Percentiles rank a stretch among this genome's conserved stretches.
These are phyloP conservation scores for Hemiscyllium ocellatum DNA, from an alignment of 2,113 vertebrate genomes.

Conservation along the genomic window DNA sequence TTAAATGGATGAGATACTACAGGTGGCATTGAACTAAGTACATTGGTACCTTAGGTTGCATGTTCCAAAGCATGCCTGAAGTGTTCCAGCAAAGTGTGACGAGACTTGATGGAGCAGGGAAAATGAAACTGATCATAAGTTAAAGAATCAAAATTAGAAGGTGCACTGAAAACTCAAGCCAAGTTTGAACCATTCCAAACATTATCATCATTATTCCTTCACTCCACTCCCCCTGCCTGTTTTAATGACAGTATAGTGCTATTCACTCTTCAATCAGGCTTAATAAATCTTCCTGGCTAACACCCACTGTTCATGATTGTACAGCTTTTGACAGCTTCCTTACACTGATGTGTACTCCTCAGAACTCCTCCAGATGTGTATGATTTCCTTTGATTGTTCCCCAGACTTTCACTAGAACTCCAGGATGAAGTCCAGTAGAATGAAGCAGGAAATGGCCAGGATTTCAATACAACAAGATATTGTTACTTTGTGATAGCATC, in stretches of 20 bases:
- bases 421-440: neutral
- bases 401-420: neutral
- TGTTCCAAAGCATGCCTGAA: neutral
- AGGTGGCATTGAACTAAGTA: neutral
- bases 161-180: neutral
- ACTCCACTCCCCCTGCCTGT: neutral
- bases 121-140: neutral
- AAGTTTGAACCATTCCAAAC: neutral
- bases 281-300: neutral
- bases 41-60: neutral
- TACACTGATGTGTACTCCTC: neutral
- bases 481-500: too few relatives aligned
- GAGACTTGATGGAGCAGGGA: neutral
- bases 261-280: neutral
- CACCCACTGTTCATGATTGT: neutral
- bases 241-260: neutral
- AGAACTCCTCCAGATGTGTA: neutral
- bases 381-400: neutral
- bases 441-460: neutral
- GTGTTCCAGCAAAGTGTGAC: neutral
- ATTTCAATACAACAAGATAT: neutral
- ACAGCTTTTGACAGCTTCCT: neutral
- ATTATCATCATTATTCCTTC: neutral
- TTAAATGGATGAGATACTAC: neutral
- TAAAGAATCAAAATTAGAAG: neutral